phyloP scores from a whole-genome alignment of 2,113 vertebrate genomes.

The Chamaetylas fuelleborni region DNA sequence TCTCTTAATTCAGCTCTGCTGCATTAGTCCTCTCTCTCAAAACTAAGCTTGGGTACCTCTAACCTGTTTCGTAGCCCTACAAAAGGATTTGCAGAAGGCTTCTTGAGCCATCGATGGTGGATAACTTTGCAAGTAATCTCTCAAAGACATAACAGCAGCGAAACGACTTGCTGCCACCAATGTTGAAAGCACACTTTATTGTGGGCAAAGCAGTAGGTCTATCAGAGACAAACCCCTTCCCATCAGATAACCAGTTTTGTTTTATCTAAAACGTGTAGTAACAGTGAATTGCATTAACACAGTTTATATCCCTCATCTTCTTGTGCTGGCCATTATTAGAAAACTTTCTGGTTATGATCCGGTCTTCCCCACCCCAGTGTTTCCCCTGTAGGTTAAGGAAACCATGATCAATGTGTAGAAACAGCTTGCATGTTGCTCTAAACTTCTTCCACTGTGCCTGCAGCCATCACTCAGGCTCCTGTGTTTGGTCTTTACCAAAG shows the following conservation, averaged over 20 bases:
- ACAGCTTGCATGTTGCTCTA: background rate
- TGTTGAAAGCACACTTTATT: background rate
- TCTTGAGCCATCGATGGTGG: background rate
- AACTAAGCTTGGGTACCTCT: background rate
- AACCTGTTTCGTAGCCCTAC: background rate
- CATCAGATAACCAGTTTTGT: background rate
- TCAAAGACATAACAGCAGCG: background rate
- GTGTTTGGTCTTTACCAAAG: background rate
- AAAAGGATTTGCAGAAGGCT: background rate
- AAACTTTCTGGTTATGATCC: background rate
- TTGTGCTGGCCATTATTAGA: background rate
- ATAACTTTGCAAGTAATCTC: background rate
- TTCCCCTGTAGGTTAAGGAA: background rate
- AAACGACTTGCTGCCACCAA: fast-evolving
- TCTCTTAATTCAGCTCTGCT: background rate
- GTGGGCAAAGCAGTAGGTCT: background rate
- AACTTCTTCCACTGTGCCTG: background rate
- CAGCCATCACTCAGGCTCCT: background rate
- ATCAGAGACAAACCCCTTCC: background rate
- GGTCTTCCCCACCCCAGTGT: background rate
- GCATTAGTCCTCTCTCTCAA: background rate
- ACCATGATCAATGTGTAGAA: background rate
- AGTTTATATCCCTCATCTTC: background rate
- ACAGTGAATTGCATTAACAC: background rate
- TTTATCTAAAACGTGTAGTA: background rate